These are phyloP conservation scores for Corythaeola cristata DNA, from an alignment of 2,113 vertebrate genomes.

Conservation along the genomic window DNA sequence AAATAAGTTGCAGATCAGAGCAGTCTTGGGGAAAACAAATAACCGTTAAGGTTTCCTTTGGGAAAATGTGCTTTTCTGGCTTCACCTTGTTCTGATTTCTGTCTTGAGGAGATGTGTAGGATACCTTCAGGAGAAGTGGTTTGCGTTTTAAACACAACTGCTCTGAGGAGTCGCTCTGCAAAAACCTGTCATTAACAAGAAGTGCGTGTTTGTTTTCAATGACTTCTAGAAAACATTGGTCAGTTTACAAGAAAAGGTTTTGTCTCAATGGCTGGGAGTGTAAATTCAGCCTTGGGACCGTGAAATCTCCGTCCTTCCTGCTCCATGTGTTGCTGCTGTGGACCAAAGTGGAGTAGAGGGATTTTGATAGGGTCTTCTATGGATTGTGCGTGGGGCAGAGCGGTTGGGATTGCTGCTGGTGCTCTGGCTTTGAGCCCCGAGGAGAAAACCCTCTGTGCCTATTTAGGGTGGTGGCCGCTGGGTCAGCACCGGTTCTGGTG, in stretches of 20 bases:
- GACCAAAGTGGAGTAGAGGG: neutral
- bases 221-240: neutral
- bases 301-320: neutral
- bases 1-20: neutral
- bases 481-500: neutral
- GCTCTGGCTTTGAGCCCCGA: neutral
- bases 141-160: neutral
- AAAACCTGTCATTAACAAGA: accelerated
- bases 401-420: accelerated
- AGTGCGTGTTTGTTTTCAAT: neutral
- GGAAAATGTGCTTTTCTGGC: neutral
- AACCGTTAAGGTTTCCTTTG: neutral
- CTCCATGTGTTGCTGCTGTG: accelerated
- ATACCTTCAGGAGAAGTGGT: neutral
- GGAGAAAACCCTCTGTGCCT: accelerated
- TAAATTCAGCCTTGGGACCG: neutral
- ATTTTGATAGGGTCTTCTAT: neutral
- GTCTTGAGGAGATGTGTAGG: neutral
- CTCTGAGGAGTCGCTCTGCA: neutral
- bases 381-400: neutral
- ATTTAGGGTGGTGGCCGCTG: accelerated
- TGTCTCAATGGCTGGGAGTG: neutral
- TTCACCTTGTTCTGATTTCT: accelerated
- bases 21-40: neutral
- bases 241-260: neutral